These are phyloP conservation scores for Calcarius lapponicus DNA, from an alignment of 2,797 vertebrate species.

Conservation along the genomic window DNA sequence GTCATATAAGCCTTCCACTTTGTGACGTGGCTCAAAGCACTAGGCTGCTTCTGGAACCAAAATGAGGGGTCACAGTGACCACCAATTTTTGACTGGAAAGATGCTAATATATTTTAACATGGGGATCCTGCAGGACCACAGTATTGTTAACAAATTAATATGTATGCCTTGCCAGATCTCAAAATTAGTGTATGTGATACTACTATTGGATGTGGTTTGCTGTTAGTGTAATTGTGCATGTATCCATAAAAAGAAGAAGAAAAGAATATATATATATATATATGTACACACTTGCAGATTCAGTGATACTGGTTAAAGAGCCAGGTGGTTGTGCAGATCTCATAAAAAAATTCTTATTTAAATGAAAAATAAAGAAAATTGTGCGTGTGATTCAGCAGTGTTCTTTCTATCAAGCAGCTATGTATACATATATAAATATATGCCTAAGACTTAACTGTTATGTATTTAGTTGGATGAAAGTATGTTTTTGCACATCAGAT, in stretches of 20 bases:
- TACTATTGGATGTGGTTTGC: constrained; percentile 75
- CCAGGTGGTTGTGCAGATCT: not conserved
- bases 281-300: constrained; percentile 75
- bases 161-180: constrained; percentile 73
- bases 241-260: constrained; percentile 43
- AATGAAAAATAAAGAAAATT: constrained; percentile 49
- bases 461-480: constrained; percentile 75
- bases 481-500: constrained; percentile 77
- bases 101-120: constrained; percentile 7
- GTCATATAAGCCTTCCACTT: not conserved
- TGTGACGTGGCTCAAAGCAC: constrained; percentile 1
- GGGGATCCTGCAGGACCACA: constrained; percentile 40
- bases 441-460: constrained; percentile 73
- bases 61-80: not conserved
- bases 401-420: constrained; percentile 45
- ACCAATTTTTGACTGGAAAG: constrained; percentile 16
- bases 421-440: constrained; percentile 82
- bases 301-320: constrained; percentile 34
- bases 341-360: constrained; percentile 49
- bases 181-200: constrained; percentile 70
- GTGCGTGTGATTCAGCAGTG: constrained; percentile 13
- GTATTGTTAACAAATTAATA: constrained; percentile 66
- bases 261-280: constrained; percentile 62
- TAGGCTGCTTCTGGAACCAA: not conserved
- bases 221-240: constrained; percentile 78